Evolutionary conservation across 2,113 vertebrate genomes (phyloP).

Genomic region (Willisornis vidua): DNA sequence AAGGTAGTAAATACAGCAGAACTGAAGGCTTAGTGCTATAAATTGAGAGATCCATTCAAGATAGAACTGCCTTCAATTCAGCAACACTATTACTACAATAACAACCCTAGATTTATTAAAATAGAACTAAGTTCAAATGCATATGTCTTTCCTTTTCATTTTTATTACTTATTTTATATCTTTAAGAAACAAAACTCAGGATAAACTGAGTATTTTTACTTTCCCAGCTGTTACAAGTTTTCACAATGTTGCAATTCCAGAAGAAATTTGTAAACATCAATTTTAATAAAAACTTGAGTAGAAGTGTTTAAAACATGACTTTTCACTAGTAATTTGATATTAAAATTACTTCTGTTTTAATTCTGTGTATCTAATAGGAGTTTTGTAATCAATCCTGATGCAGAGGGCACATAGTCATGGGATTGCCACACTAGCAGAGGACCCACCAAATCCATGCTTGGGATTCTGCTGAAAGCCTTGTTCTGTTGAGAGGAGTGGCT

Average conservation of each 20-base stretch:
- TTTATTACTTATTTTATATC: constrained; percentile 20
- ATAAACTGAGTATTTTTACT: not conserved
- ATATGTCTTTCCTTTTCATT: constrained; percentile 14
- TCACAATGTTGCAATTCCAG: not conserved
- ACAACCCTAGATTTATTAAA: constrained; percentile 42
- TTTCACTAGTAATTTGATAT: not conserved
- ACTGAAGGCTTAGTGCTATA: constrained; percentile 8
- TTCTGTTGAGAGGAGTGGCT: not conserved
- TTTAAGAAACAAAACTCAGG: not conserved
- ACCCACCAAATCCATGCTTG: not conserved
- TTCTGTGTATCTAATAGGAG: not conserved
- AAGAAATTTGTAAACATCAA: not conserved
- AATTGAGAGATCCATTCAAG: not conserved
- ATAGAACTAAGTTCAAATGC: not conserved
- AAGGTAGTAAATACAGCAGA: constrained; percentile 18
- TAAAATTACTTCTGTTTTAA: not conserved
- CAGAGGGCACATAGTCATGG: accelerated
- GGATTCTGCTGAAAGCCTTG: not conserved
- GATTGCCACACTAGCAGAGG: not conserved
- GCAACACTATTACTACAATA: not conserved
- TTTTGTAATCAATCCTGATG: not conserved
- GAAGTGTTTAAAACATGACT: not conserved
- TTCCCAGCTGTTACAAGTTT: not conserved
- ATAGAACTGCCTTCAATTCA: not conserved
- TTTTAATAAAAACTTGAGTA: not conserved